These are phyloP conservation scores for Ginglymostoma cirratum DNA, from an alignment of 2,113 vertebrate genomes.

Conservation along the genomic window DNA sequence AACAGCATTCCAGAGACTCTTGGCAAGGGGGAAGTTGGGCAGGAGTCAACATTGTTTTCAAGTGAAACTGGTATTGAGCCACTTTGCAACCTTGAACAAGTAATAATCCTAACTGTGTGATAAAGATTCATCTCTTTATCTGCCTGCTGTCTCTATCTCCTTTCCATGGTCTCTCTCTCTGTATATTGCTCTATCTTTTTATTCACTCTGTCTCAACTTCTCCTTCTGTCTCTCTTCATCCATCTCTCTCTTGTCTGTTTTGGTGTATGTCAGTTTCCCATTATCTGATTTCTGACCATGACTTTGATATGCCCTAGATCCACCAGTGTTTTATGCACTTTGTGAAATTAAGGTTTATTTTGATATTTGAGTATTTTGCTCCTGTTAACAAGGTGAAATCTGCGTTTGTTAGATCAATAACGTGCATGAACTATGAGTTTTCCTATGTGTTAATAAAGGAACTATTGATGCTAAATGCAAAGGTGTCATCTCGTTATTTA, in stretches of 20 bases:
- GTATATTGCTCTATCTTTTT: background rate
- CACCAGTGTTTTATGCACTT: constrained; percentile 33
- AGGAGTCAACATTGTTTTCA: background rate
- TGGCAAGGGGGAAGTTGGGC: too few relatives aligned
- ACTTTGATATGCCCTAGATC: constrained; percentile 14
- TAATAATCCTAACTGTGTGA: background rate
- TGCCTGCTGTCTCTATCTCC: background rate
- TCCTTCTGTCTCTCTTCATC: background rate
- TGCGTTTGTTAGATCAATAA: constrained; percentile 25
- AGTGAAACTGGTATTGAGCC: constrained; percentile 8
- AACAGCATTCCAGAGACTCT: background rate
- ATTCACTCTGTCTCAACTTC: background rate
- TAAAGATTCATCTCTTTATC: background rate
- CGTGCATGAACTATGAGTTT: constrained; percentile 21
- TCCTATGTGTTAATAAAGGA: constrained; percentile 26
- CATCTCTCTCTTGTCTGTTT: background rate
- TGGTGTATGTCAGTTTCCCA: too few relatives aligned
- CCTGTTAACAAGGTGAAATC: constrained; percentile 25
- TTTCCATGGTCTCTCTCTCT: background rate
- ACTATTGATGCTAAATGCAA: background rate
- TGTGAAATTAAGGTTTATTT: constrained; percentile 28
- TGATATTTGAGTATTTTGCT: constrained; percentile 29
- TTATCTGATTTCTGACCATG: background rate
- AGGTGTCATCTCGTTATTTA: background rate
- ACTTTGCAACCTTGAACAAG: background rate